Percentiles rank a stretch among this genome's conserved stretches.
These are phyloP conservation scores for Trichopoda pennipes DNA, from an alignment of 2,888 invertebrate species.

Conservation along the genomic window DNA sequence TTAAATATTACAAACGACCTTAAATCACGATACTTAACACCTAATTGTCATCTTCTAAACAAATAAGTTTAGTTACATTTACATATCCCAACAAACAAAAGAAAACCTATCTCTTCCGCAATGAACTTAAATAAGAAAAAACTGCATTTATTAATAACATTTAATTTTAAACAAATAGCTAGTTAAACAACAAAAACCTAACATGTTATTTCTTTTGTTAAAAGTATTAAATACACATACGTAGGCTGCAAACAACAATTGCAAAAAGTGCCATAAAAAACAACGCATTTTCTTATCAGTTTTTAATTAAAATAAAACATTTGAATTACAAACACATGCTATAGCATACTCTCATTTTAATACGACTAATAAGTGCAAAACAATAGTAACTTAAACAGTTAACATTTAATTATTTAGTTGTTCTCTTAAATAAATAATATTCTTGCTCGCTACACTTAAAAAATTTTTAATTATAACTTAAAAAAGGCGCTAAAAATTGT, in stretches of 20 bases:
- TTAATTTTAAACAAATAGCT: conserved; percentile 21
- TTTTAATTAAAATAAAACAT: conserved; percentile 27
- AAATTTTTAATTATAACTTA: too few species aligned
- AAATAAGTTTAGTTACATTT: conserved; percentile 8
- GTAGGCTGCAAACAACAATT: conserved; percentile 42
- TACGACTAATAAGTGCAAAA: neutral
- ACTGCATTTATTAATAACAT: conserved; percentile 48
- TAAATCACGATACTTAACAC: conserved; percentile 47
- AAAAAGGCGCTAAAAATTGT: too few species aligned
- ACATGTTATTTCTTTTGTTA: conserved; percentile 39
- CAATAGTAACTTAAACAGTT: too few species aligned
- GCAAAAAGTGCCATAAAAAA: conserved; percentile 46
- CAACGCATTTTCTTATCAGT: conserved; percentile 65
- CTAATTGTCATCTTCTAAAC: conserved; percentile 35
- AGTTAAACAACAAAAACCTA: conserved; percentile 39
- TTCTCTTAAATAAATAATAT: conserved; percentile 57
- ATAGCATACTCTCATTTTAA: neutral
- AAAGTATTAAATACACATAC: conserved; percentile 9
- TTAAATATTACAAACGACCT: neutral
- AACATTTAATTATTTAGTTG: conserved; percentile 1
- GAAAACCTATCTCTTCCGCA: conserved; percentile 49
- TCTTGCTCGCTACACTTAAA: conserved; percentile 17
- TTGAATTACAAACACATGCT: conserved; percentile 5
- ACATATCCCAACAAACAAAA: neutral
- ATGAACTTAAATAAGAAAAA: conserved; percentile 28